A percentile compares a stretch with the other conserved stretches of the same genome.
phyloP scores from a whole-genome alignment of 2,888 invertebrate genomes.

The Zaprionus lineosus region DNA sequence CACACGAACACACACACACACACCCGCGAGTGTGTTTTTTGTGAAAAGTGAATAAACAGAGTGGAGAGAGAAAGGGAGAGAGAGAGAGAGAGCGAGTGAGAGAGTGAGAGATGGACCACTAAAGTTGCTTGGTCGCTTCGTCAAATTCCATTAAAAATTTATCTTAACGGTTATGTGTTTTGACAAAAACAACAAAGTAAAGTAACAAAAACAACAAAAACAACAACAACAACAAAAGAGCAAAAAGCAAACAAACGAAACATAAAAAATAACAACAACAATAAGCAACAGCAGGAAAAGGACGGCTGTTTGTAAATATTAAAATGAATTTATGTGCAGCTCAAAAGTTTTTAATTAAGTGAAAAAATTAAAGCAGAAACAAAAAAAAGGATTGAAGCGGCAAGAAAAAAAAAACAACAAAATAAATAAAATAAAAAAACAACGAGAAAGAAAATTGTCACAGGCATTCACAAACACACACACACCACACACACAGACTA shows the following conservation, averaged over 20 bases:
- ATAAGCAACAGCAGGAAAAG: slow-evolving; percentile 29
- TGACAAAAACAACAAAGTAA: slow-evolving; percentile 46
- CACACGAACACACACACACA: not conserved
- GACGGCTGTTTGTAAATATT: slow-evolving; percentile 72
- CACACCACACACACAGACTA: not conserved
- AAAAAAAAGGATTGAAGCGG: slow-evolving; percentile 8
- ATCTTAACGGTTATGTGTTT: slow-evolving; percentile 73
- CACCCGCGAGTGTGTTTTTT: slow-evolving; percentile 2
- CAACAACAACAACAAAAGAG: slow-evolving; percentile 21
- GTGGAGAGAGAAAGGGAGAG: not conserved
- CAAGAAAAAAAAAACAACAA: slow-evolving; percentile 28
- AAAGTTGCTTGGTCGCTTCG: slow-evolving; percentile 49
- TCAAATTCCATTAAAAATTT: slow-evolving; percentile 72
- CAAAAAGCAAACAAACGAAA: slow-evolving; percentile 9
- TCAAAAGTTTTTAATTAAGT: slow-evolving; percentile 73
- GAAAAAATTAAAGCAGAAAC: slow-evolving; percentile 56
- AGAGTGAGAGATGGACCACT: slow-evolving; percentile 29
- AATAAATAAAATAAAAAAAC: slow-evolving; percentile 12
- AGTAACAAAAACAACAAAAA: slow-evolving; percentile 8
- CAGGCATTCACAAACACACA: slow-evolving; percentile 5
- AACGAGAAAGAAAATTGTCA: not conserved
- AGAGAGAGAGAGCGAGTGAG: too few relatives aligned
- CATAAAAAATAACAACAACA: slow-evolving; percentile 23
- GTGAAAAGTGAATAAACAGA: not conserved
- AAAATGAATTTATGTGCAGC: slow-evolving; percentile 72